These are phyloP conservation scores for Trisateles emortualis DNA, from an alignment of 2,888 invertebrate species.

Conservation along the genomic window DNA sequence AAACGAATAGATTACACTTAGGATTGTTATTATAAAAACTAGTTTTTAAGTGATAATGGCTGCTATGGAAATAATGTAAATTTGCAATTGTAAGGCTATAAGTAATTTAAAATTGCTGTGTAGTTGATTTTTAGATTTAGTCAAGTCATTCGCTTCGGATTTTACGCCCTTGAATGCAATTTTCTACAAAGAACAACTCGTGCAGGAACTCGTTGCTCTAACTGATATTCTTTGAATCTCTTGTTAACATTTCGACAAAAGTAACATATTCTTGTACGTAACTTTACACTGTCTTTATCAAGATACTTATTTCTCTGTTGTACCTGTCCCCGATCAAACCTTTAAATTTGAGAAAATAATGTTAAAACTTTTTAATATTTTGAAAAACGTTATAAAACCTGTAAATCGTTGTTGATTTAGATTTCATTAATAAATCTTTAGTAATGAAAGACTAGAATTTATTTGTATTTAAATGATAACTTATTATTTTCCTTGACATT, in stretches of 20 bases:
- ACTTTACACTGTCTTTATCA: constrained; percentile 17
- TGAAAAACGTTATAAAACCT: constrained; percentile 32
- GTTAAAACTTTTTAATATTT: constrained; percentile 26
- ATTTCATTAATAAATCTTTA: constrained; percentile 51
- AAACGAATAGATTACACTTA: constrained; percentile 22
- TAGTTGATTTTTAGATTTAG: constrained; percentile 34
- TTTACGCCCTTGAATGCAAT: constrained; percentile 40
- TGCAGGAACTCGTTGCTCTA: constrained; percentile 36
- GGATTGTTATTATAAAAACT: constrained; percentile 21
- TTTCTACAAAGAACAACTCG: constrained; percentile 29
- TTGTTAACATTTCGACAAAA: constrained; percentile 37
- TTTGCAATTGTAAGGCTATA: constrained; percentile 32
- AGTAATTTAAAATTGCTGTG: constrained; percentile 30
- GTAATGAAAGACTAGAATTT: constrained; percentile 41
- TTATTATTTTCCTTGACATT: constrained; percentile 27
- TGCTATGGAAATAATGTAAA: constrained; percentile 33
- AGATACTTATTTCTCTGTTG: constrained; percentile 23
- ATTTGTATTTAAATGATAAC: constrained; percentile 38
- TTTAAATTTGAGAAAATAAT: constrained; percentile 19
- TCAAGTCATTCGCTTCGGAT: constrained; percentile 52
- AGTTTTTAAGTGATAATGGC: constrained; percentile 30
- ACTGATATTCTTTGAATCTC: constrained; percentile 17
- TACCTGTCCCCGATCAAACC: constrained; percentile 42
- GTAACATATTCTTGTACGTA: constrained; percentile 38
- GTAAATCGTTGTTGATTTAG: constrained; percentile 46